Base-by-base conservation (phyloP, 2,797 vertebrate genomes). In the Sciaenops ocellatus region DNA sequence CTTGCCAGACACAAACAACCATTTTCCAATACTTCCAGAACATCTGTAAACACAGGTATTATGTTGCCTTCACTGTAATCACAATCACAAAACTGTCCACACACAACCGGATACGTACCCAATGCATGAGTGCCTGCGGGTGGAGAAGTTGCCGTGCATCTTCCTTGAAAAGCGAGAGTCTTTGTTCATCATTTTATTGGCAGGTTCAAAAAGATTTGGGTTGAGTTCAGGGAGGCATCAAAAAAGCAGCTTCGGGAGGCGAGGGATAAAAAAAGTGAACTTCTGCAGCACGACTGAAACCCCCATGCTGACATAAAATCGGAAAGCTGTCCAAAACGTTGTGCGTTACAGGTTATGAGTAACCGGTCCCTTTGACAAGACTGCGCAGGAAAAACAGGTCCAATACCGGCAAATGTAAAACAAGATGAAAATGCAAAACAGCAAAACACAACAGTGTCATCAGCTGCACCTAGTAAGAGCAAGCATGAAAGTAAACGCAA, bases 61-160 rank as follows among this genome's bases (percentile, higher is more conserved):
- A n/a, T 8, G 47, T 26, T 52, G 44, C 34, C 6, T 26, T 44
- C 24, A 30, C 28, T 52, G 61, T 48, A 59, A 51, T 62, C 5
- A 62, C 56, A 70, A 38, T 26, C 24, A 67, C 41, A 55, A 41
- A 52, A 50, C 50, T 42, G 20, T 15, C 42, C 51, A 76, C 47
- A 42, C 52, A 59, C 60, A 78, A 30, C n/a, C 3, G 1, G 34
- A 84, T 92, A 95, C 95, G 8, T 94, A 95, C 95, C 95, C 94
- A n/a, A 96, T 95, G 80, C 95, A 96, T 0, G 95, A 96, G 90
- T 96, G 95, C 28, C 95, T 92, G 72, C 95, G 94, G 0, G 89
- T 91, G 75, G 95, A 95, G 83, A 91, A 94, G 90, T 85, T 94
- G 70, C 94, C 48, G 5, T 92, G 95, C 76, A 85, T 87, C 90